These are phyloP conservation scores for Campylorhamphus procurvoides DNA, from an alignment of 2,113 vertebrate genomes.

Conservation along the genomic window DNA sequence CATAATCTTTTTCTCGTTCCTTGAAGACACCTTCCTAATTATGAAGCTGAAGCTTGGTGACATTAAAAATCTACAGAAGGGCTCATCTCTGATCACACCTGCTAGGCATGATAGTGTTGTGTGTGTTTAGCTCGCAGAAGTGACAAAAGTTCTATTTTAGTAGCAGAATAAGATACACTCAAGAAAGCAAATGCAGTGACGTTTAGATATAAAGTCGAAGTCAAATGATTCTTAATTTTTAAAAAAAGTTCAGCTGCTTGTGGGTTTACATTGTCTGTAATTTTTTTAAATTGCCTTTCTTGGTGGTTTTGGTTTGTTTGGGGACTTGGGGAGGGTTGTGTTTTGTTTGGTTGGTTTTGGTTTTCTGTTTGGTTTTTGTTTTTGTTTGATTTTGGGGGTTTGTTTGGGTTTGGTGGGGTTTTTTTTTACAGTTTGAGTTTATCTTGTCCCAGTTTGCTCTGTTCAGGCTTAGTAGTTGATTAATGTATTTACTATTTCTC, in stretches of 20 bases:
- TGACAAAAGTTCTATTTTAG: background rate
- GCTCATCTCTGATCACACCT: background rate
- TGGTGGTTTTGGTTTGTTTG: background rate
- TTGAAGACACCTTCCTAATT: background rate
- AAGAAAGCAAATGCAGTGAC: background rate
- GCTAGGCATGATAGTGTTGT: background rate
- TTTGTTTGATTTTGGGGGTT: background rate
- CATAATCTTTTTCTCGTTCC: background rate
- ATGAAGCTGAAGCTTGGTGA: background rate
- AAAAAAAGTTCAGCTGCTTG: background rate
- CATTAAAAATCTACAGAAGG: background rate
- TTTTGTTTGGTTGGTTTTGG: background rate
- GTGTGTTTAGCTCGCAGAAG: background rate
- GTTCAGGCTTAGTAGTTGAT: background rate
- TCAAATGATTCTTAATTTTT: background rate
- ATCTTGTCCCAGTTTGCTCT: background rate
- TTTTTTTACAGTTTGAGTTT: background rate
- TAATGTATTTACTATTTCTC: background rate
- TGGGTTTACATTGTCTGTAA: background rate
- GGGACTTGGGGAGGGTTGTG: fast-evolving
- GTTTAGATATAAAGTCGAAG: background rate
- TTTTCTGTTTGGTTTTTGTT: background rate
- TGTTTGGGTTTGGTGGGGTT: too few species aligned
- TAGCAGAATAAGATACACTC: background rate
- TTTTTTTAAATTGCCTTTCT: background rate